Evolutionary conservation across 2,888 invertebrate species (phyloP).

Genomic region (Philaethria dido): DNA sequence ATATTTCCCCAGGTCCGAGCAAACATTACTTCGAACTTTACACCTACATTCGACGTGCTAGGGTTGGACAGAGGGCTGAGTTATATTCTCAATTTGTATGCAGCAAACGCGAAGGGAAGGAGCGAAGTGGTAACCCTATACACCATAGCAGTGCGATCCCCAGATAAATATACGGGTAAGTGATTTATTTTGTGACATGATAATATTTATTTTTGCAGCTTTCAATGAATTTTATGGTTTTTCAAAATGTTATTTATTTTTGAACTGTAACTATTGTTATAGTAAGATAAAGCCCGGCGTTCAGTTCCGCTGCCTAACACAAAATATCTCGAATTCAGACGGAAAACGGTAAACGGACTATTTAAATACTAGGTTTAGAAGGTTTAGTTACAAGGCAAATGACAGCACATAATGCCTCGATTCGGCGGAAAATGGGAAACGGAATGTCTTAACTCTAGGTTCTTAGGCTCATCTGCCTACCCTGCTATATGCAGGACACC

Average conservation of each 20-base stretch:
- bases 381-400: too few species aligned
- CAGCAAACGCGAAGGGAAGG: constrained; percentile 94
- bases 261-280: too few species aligned
- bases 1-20: constrained; percentile 68
- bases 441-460: too few species aligned
- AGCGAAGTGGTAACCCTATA: constrained; percentile 91
- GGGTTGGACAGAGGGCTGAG: constrained; percentile 87
- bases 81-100: constrained; percentile 90
- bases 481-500: too few species aligned
- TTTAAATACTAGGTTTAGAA: too few species aligned
- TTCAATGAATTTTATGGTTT: not conserved
- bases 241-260: not conserved
- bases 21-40: constrained; percentile 84
- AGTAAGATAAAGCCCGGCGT: too few species aligned
- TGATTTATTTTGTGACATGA: constrained; percentile 4
- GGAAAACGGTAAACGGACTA: too few species aligned
- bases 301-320: too few species aligned
- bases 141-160: constrained; percentile 91
- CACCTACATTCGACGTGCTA: constrained; percentile 85
- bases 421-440: too few species aligned
- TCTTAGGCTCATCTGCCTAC: too few species aligned
- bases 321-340: too few species aligned
- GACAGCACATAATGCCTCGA: too few species aligned
- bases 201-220: not conserved
- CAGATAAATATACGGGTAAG: constrained; percentile 93